Evolutionary conservation across 2,888 invertebrate genomes (phyloP).

Genomic region (Polymixis flavicincta): DNA sequence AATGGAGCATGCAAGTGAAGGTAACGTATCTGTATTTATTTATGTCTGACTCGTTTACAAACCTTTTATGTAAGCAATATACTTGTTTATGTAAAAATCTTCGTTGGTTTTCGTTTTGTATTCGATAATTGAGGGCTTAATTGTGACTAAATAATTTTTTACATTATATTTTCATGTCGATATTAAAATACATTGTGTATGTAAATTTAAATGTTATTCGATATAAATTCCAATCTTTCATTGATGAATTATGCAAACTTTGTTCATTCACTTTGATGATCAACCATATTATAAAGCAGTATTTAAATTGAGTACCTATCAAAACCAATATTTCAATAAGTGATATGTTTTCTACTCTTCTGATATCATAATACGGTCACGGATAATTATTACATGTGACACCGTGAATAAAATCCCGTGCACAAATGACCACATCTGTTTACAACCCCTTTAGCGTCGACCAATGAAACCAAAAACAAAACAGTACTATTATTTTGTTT

Average conservation of each 20-base stretch:
- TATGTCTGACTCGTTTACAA: neutral
- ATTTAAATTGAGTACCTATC: neutral
- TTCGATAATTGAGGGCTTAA: too few relatives aligned
- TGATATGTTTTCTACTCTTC: neutral
- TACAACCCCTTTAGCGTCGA: too few relatives aligned
- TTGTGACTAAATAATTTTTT: too few relatives aligned
- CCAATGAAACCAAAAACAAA: too few relatives aligned
- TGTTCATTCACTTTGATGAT: constrained; percentile 17
- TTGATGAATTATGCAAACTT: constrained; percentile 26
- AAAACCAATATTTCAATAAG: neutral
- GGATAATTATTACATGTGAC: too few relatives aligned
- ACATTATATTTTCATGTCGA: neutral
- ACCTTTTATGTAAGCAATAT: neutral
- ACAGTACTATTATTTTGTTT: too few relatives aligned
- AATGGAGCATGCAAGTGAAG: constrained; percentile 28
- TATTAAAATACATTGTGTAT: neutral
- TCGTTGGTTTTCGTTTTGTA: too few relatives aligned
- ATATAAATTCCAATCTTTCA: neutral
- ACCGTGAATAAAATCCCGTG: too few relatives aligned
- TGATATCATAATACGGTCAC: too few relatives aligned
- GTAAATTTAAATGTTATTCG: constrained; percentile 6
- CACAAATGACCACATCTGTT: too few relatives aligned
- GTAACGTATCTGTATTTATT: constrained; percentile 20
- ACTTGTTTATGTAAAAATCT: too few relatives aligned
- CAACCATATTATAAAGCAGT: neutral